Evolutionary conservation across 2,888 invertebrate genomes (phyloP).

Genomic region (Scelioninae gen. 1): DNA sequence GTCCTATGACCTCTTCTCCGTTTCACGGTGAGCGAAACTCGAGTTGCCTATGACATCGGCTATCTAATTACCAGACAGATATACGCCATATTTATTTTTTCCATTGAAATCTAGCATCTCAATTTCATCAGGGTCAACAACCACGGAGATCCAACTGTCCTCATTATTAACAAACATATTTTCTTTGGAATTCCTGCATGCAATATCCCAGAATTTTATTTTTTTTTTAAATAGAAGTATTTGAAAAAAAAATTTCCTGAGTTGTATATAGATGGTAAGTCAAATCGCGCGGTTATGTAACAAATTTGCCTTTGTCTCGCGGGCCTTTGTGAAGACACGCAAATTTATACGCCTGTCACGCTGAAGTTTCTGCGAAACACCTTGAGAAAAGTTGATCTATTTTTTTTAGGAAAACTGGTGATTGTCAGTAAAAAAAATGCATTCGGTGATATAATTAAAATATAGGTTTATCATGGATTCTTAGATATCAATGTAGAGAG

Average conservation of each 20-base stretch:
- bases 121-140: slow-evolving; percentile 38
- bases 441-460: neutral
- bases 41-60: slow-evolving; percentile 65
- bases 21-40: slow-evolving; percentile 70
- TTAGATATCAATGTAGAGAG: neutral
- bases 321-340: slow-evolving; percentile 57
- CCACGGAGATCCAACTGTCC: neutral
- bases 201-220: too few relatives aligned
- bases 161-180: slow-evolving; percentile 11
- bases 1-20: slow-evolving; percentile 75
- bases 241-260: too few relatives aligned
- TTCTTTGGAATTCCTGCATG: neutral
- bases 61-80: slow-evolving; percentile 59
- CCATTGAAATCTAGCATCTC: slow-evolving; percentile 30
- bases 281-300: slow-evolving; percentile 27
- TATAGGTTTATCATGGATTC: neutral
- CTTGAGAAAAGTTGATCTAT: slow-evolving; percentile 20
- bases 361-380: slow-evolving; percentile 8
- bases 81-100: slow-evolving; percentile 49
- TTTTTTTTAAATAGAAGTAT: too few relatives aligned
- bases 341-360: slow-evolving; percentile 32
- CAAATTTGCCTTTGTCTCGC: slow-evolving; percentile 38
- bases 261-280: too few relatives aligned
- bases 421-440: slow-evolving; percentile 19
- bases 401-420: neutral